A percentile compares a stretch with the other conserved stretches of the same genome.
Evolutionary conservation across 2,113 vertebrate species (phyloP).

Genomic region (Podarcis raffonei): DNA sequence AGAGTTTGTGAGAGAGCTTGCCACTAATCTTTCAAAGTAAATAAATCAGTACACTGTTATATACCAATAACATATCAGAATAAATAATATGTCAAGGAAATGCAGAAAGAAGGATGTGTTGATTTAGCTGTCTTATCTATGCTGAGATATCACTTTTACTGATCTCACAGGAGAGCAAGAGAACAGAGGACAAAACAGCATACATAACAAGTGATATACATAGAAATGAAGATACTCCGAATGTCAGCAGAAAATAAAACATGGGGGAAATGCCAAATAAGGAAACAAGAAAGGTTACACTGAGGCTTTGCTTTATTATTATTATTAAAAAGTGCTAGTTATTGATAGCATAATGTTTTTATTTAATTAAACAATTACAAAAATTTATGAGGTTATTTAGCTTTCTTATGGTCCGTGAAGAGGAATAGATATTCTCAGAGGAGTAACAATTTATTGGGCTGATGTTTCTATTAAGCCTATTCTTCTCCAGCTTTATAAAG

Average conservation of each 20-base stretch:
- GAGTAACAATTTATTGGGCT: not conserved
- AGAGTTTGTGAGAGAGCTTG: constrained; percentile 17
- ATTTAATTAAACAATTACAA: not conserved
- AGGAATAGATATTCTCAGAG: not conserved
- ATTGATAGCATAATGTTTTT: not conserved
- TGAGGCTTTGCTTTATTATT: not conserved
- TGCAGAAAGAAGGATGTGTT: not conserved
- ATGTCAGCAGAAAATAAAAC: constrained; percentile 9
- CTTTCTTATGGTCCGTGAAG: not conserved
- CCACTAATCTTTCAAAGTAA: not conserved
- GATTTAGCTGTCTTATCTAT: constrained; percentile 10
- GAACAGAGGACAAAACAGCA: constrained; percentile 8
- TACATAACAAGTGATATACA: not conserved
- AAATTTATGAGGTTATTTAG: not conserved
- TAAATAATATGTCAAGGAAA: not conserved
- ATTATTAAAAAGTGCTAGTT: not conserved
- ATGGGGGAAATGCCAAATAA: not conserved
- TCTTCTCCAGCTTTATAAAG: not conserved
- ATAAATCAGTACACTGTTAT: not conserved
- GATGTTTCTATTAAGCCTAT: not conserved
- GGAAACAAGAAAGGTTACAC: not conserved
- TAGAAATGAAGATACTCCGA: not conserved
- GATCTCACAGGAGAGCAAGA: not conserved
- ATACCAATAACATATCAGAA: not conserved
- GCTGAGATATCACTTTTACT: constrained; percentile 15